These are phyloP conservation scores for Protophormia terraenovae DNA, from an alignment of 2,888 invertebrate species.

Conservation along the genomic window DNA sequence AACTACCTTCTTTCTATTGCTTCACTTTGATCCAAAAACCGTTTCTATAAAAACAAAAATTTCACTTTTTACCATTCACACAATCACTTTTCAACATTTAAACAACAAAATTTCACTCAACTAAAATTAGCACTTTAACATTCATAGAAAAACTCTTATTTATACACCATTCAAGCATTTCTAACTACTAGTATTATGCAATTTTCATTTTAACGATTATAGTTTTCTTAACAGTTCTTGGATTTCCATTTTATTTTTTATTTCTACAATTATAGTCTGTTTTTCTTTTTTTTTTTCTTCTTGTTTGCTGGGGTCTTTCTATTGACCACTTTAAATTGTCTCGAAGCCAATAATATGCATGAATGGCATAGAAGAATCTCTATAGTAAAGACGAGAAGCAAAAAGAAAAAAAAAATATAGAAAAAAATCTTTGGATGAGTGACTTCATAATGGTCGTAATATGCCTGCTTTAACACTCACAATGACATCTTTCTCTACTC, in stretches of 20 bases:
- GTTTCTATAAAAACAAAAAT: background rate
- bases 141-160: slow-evolving; percentile 7
- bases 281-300: background rate
- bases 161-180: slow-evolving; percentile 3
- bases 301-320: background rate
- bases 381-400: slow-evolving; percentile 20
- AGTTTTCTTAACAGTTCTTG: slow-evolving; percentile 39
- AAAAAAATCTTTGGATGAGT: slow-evolving; percentile 46
- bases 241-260: background rate
- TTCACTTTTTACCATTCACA: slow-evolving; percentile 18
- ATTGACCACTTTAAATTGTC: slow-evolving; percentile 61
- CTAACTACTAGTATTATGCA: slow-evolving; percentile 52
- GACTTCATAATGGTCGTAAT: slow-evolving; percentile 51
- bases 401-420: background rate
- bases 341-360: slow-evolving; percentile 69
- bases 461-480: slow-evolving; percentile 54
- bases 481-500: background rate
- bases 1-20: background rate
- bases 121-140: slow-evolving; percentile 43
- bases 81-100: background rate
- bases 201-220: slow-evolving; percentile 59
- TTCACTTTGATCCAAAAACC: background rate
- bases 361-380: slow-evolving; percentile 55
- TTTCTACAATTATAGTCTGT: background rate
- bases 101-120: background rate